Conservation (phyloP, 2,113 vertebrate species). For the Gopherus flavomarginatus region DNA sequence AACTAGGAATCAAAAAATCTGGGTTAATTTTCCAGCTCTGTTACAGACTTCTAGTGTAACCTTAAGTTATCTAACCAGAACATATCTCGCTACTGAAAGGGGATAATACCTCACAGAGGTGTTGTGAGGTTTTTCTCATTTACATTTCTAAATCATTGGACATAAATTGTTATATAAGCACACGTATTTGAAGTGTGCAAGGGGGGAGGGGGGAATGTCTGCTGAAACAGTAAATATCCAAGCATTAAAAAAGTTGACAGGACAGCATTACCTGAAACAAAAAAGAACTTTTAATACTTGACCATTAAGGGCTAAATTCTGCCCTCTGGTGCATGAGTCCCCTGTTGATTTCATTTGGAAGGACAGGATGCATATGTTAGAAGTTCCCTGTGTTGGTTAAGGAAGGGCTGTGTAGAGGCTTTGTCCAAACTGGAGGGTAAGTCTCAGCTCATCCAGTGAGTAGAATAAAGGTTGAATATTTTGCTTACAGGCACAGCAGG, state of each 20-base stretch:
- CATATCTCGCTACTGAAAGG: background rate
- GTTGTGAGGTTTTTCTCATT: background rate
- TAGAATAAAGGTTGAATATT: background rate
- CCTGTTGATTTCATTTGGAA: background rate
- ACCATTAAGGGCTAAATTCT: background rate
- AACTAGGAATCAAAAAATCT: background rate
- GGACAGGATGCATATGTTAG: background rate
- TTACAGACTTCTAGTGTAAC: background rate
- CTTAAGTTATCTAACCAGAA: background rate
- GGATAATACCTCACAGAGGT: background rate
- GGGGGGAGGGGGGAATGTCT: background rate
- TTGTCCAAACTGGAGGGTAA: background rate
- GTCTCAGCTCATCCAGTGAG: background rate
- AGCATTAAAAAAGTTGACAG: background rate
- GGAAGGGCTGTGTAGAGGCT: background rate
- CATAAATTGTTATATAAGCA: slow-evolving; percentile 7
- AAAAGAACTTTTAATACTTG: background rate
- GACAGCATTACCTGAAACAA: background rate
- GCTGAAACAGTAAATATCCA: background rate
- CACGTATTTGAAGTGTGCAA: background rate
- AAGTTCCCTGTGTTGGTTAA: background rate
- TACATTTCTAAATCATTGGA: background rate
- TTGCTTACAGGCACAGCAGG: background rate
- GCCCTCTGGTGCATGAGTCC: rapidly evolving
- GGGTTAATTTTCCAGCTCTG: background rate